Base-by-base conservation (phyloP, 2,888 invertebrate species). In the Nephrotoma appendiculata region DNA sequence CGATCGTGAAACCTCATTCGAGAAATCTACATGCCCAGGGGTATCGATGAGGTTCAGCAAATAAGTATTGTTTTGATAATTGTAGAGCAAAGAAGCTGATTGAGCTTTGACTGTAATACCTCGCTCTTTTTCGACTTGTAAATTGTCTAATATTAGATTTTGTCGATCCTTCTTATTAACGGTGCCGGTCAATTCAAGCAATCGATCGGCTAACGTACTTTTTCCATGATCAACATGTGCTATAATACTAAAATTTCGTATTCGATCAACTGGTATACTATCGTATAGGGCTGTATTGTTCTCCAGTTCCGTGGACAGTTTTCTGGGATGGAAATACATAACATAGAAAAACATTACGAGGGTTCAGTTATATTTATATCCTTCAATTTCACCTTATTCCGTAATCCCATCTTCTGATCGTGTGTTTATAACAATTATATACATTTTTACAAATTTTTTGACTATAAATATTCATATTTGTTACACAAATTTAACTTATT, bases 141-240 rank as follows among this genome's bases (percentile, higher is more conserved):
- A 91, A 90, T 94, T 95, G 90, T 97, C 97, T 11, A 97, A 91
- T 15, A 97, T 94, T 92, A 96, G 96, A 86, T 93, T 93, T 88
- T 94, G 93, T 43, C 95, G 95, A 4, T 92, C 92, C 43, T 95
- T 94, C 0, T 92, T 92, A 89, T 94, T 94, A 87, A 96, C 94
- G 0, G 95, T 95, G 88, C 98, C 98, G 19, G 98, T 98, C 87
- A 96, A 92, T 93, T 99, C 99, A 12, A 99, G 91, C n/a, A 99
- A 91, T 87, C 99, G 93, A 91, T 99, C 99, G 0, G 99, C 98
- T 87, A 99, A 92, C 0, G 99, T 99, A 91, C 98, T 98, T 92
- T 99, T 99, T 0, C 99, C 99, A 93, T 99, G 99, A 91, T 99
- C 99, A 1, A 99, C 97, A 92, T 99, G 99, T n/a, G 99, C 99